Conservation (phyloP, 2,888 invertebrate genomes). For the Erebia epiphron region DNA sequence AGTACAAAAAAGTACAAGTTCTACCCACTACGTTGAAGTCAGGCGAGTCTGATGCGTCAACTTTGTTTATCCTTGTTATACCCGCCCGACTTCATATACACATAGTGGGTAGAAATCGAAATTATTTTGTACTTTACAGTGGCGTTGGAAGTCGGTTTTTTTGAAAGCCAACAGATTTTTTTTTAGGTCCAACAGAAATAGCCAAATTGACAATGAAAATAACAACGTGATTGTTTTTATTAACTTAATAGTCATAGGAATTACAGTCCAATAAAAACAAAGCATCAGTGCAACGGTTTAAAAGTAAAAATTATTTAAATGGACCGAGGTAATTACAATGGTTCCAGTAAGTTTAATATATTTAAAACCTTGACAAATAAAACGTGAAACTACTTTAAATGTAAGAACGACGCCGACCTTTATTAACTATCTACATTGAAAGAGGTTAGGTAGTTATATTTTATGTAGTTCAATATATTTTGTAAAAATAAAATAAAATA, state of each 20-base stretch:
- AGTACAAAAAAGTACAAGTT: too few relatives aligned
- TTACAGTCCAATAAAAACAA: constrained; percentile 1
- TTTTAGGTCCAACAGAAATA: too few relatives aligned
- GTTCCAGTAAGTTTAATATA: constrained; percentile 22
- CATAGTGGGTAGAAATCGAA: too few relatives aligned
- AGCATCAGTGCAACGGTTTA: constrained; percentile 1
- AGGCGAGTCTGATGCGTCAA: too few relatives aligned
- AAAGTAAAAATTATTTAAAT: constrained; percentile 23
- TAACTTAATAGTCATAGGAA: neutral
- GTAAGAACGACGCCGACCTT: constrained; percentile 15
- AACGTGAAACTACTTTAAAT: constrained; percentile 20
- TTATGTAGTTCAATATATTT: too few relatives aligned
- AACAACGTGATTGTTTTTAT: constrained; percentile 9
- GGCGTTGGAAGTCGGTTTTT: too few relatives aligned
- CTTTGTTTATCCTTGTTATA: too few relatives aligned
- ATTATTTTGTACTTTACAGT: too few relatives aligned
- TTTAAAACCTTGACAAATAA: constrained; percentile 27
- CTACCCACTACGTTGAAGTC: too few relatives aligned
- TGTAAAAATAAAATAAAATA: too few relatives aligned
- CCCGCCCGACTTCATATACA: too few relatives aligned
- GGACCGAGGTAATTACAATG: constrained; percentile 20
- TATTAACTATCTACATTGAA: constrained; percentile 16
- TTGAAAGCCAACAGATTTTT: too few relatives aligned
- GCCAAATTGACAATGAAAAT: neutral
- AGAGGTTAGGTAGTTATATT: neutral